These are phyloP conservation scores for Drosophila lacteicornis DNA, from an alignment of 1,140 invertebrate genomes.

Conservation along the genomic window DNA sequence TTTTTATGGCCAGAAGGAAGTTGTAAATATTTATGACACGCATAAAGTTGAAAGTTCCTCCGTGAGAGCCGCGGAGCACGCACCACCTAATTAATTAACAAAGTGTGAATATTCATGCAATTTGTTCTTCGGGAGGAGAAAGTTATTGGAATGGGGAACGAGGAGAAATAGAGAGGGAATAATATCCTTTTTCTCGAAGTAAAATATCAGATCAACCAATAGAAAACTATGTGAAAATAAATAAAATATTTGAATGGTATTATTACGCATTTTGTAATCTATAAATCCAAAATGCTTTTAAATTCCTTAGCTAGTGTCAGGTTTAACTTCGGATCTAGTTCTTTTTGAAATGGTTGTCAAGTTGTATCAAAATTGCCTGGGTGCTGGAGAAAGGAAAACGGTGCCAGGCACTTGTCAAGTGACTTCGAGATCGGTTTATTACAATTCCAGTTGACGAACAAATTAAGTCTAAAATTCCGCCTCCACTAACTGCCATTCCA, in stretches of 20 bases:
- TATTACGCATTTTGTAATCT: no score
- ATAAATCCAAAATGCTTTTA: no score
- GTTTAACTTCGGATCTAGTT: conserved; percentile 1
- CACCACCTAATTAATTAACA: conserved; percentile 75
- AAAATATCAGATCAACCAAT: background rate
- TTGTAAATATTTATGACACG: conserved; percentile 74
- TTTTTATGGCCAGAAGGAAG: conserved; percentile 75
- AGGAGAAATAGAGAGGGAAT: no score
- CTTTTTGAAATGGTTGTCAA: conserved; percentile 1
- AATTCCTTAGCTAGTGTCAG: no score
- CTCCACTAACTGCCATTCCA: conserved; percentile 1
- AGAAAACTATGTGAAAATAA: background rate
- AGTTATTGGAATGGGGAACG: background rate
- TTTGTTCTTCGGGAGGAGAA: conserved; percentile 28
- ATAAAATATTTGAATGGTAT: background rate
- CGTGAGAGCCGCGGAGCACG: conserved; percentile 38
- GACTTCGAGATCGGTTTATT: conserved; percentile 25
- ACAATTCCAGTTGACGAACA: conserved; percentile 16
- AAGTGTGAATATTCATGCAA: conserved; percentile 67
- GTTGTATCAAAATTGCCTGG: conserved; percentile 8
- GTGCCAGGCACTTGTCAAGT: conserved; percentile 33
- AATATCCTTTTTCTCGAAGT: background rate
- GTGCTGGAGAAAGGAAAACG: conserved; percentile 18
- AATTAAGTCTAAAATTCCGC: conserved; percentile 1
- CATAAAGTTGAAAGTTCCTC: conserved; percentile 65